Evolutionary conservation across 1,140 invertebrate genomes (phyloP), one percentile per base, ranked within the genome.

Genomic region (Camponotus pennsylvanicus): DNA sequence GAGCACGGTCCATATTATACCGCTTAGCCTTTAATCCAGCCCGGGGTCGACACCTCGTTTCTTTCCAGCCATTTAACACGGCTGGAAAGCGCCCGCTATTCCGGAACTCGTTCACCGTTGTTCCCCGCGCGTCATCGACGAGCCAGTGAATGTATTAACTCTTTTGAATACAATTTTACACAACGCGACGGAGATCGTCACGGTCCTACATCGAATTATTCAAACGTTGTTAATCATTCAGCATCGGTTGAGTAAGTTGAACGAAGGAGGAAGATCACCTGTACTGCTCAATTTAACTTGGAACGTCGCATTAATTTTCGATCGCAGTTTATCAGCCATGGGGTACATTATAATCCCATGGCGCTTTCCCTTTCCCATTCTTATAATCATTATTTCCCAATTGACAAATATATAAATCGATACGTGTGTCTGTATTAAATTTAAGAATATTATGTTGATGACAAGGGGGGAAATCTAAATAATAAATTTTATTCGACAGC

Each of bases 51-150:
- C 86, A 83, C 88, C 88, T 67, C 59, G 77, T 90, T 90, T 88
- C 88, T 89, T 90, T 90, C 86, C 89, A 66, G 89, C 88, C 89
- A 90, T 90, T 90, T 90, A 90, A 90, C 89, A 59, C 78, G 61
- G 42, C 40, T 79, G 70, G 83, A 63, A 45, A 85, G 61, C 82
- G 86, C 49, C n/a, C 37, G 71, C 21, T 57, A 49, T 45, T 27
- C 77, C 77, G 85, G 64, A 69, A 63, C 55, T 70, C 77, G 82
- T 32, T 45, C 83, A 40, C 64, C 70, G 42, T 61, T 37, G 75
- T 76, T 82, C 45, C 40, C 71, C 76, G 63, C 32, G 49, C 77
- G 76, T 85, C 77, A 85, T 85, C 55, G 84, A 69, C 84, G 42
- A 75, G 42, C 34, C n/a, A 34, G 34, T 61, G 61, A 45, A 66